phyloP scores from a whole-genome alignment of 1,140 invertebrate species.

The Leucophenga varia region DNA sequence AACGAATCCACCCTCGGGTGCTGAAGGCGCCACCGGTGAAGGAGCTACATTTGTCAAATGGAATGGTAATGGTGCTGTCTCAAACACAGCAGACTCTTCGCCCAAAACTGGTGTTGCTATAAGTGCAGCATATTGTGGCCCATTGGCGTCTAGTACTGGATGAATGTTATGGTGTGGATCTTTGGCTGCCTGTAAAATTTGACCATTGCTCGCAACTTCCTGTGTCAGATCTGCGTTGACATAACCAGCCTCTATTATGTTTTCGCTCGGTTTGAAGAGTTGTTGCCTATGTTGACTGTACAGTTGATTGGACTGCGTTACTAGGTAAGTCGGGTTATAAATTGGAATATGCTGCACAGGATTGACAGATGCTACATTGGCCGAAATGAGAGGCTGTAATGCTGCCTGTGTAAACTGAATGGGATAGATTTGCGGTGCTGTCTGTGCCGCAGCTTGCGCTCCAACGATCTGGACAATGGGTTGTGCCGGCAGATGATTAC shows the following conservation, averaged over 20 bases:
- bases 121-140: slow-evolving; percentile 47
- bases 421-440: slow-evolving; percentile 42
- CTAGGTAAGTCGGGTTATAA: slow-evolving; percentile 53
- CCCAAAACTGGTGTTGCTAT: slow-evolving; percentile 42
- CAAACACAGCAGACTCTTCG: slow-evolving; percentile 25
- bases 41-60: slow-evolving; percentile 37
- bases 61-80: slow-evolving; percentile 31
- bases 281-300: slow-evolving; percentile 51
- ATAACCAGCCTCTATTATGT: slow-evolving; percentile 38
- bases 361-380: slow-evolving; percentile 24
- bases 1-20: slow-evolving; percentile 42
- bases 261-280: slow-evolving; percentile 46
- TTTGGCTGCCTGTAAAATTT: slow-evolving; percentile 51
- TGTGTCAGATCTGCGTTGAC: slow-evolving; percentile 48
- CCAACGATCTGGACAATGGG: slow-evolving; percentile 46
- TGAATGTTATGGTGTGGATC: slow-evolving; percentile 48
- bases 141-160: slow-evolving; percentile 33
- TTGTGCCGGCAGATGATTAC: slow-evolving; percentile 43
- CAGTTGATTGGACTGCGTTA: slow-evolving; percentile 52
- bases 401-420: slow-evolving; percentile 37
- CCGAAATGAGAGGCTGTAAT: slow-evolving; percentile 29
- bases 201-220: slow-evolving; percentile 51
- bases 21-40: slow-evolving; percentile 14
- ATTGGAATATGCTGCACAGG: slow-evolving; percentile 45
- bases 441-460: slow-evolving; percentile 32